These are phyloP conservation scores for Panthera tigris DNA, from an alignment of 2,113 vertebrate genomes.

Conservation along the genomic window DNA sequence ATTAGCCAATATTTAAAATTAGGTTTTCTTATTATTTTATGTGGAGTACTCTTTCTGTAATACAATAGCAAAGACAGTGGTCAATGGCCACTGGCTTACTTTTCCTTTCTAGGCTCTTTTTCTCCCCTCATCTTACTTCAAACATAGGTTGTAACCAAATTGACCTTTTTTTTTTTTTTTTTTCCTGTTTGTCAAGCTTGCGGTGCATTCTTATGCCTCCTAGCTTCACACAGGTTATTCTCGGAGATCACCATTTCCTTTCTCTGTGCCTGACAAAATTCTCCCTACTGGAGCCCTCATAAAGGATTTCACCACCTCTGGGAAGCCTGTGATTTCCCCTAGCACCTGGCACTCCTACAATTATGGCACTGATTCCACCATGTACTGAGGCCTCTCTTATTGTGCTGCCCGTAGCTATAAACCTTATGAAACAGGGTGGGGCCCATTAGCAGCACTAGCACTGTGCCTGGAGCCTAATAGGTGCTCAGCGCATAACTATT, in stretches of 20 bases:
- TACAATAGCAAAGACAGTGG: not conserved
- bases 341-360: not conserved
- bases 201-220: not conserved
- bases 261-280: not conserved
- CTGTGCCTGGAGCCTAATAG: not conserved
- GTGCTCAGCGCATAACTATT: not conserved
- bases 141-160: not conserved
- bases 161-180: not conserved
- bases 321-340: not conserved
- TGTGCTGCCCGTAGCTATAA: not conserved
- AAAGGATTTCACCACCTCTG: not conserved
- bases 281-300: not conserved
- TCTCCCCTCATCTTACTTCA: not conserved
- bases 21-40: not conserved
- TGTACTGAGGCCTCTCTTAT: not conserved
- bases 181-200: not conserved
- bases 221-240: not conserved
- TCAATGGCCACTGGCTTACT: not conserved
- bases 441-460: not conserved
- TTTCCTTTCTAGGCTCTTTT: not conserved
- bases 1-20: not conserved
- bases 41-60: not conserved
- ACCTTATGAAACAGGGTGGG: not conserved
- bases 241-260: not conserved
- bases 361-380: not conserved